Base-by-base conservation (phyloP, 2,797 vertebrate species). In the Acridotheres tristis region DNA sequence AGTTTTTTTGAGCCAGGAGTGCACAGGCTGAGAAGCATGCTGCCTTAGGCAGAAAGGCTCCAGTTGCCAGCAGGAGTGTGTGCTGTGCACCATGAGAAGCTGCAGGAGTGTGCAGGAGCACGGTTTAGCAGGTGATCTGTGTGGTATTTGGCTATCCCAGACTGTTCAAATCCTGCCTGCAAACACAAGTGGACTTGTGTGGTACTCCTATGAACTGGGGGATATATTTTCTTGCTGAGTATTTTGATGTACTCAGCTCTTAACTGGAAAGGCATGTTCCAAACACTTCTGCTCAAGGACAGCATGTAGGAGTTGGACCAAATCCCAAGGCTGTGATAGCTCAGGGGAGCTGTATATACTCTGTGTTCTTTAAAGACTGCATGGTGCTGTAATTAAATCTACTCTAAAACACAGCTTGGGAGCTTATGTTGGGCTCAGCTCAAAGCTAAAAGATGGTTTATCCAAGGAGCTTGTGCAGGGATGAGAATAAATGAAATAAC, bases 31-130 rank as follows among this genome's bases (percentile, higher is more conserved):
- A 13, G 58, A 85, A 62, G 29, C 45, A 26, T 12, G 16, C 26
- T 94, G 85, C 61, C 48, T 79, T 21, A 58, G 53, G 73, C 93
- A 88, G 45, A 13, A 67, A 94, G 54, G 22, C 65, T 91, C 7
- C 13, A 59, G 48, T 25, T 89, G 65, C 48, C 48, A 61, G 42
- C n/a, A 23, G 53, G 14, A 62, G 9, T 5, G 12, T 25, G 36
- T 27, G 32, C 61, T 55, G n/a, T 25, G 42, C 57, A n/a, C 29
- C n/a, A 7, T 0, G 43, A 34, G 51, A 14, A 66, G 38, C 7
- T 27, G 16, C 0, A 43, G 42, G 40, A 67, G 26, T 0, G 63
- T 27, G 16, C 0, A 43, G 42, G 36, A 67, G 23, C 0, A 63
- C 11, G 23, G 10, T 73, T 85, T 58, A 59, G 25, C 38, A 48